Evolutionary conservation across 2,113 vertebrate genomes (phyloP).

Genomic region (Percina caprodes): DNA sequence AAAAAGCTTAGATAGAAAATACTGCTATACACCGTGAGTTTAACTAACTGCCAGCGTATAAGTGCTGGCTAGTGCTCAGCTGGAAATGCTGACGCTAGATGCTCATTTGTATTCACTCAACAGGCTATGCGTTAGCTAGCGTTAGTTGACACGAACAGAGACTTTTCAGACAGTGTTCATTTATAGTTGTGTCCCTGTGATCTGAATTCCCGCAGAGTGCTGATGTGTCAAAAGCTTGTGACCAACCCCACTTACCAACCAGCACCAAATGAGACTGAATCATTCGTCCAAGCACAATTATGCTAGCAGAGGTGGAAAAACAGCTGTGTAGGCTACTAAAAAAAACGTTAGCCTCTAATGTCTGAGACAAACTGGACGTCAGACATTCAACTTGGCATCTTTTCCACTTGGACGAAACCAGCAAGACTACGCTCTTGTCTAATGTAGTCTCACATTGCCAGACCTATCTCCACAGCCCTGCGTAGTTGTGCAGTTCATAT

Average conservation of each 20-base stretch:
- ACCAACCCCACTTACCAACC: slow-evolving; percentile 1
- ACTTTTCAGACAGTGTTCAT: not conserved
- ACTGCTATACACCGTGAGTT: not conserved
- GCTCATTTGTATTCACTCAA: slow-evolving; percentile 20
- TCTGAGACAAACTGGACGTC: not conserved
- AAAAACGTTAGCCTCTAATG: not conserved
- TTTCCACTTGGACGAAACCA: not conserved
- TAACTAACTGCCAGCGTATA: not conserved
- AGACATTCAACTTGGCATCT: not conserved
- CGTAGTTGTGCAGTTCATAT: not conserved
- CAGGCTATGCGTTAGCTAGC: slow-evolving; percentile 19
- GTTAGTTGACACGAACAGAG: not conserved
- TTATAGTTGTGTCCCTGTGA: not conserved
- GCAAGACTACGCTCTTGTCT: no score
- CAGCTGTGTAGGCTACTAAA: not conserved
- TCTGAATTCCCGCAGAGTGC: slow-evolving; percentile 41
- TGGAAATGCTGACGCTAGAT: slow-evolving; percentile 39
- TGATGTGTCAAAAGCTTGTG: slow-evolving; percentile 71
- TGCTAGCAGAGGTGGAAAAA: not conserved
- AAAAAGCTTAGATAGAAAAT: no score
- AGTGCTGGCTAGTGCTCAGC: not conserved
- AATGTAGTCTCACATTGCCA: no score
- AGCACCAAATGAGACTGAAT: slow-evolving; percentile 43
- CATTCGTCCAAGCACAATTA: slow-evolving; percentile 23
- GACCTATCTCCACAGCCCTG: no score